phyloP scores from a whole-genome alignment of 2,113 vertebrate species.

The Sakesphorus luctuosus region DNA sequence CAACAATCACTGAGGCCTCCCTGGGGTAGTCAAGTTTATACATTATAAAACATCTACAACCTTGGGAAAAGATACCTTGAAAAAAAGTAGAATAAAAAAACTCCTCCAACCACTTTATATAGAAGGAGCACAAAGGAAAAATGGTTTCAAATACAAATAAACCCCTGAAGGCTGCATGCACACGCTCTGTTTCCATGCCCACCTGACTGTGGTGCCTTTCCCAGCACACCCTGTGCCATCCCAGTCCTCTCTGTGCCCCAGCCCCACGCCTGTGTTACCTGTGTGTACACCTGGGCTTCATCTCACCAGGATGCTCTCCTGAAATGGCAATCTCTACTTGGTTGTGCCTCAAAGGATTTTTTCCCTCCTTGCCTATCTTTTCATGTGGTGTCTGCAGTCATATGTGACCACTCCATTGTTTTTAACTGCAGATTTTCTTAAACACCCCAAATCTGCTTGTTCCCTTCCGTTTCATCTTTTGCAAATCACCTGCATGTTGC shows the following conservation, averaged over 20 bases:
- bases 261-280: rapidly evolving
- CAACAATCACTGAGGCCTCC: background rate
- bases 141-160: background rate
- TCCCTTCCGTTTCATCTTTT: background rate
- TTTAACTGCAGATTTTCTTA: background rate
- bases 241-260: rapidly evolving
- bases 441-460: background rate
- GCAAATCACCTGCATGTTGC: background rate
- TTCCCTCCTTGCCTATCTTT: background rate
- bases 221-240: background rate
- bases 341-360: background rate
- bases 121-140: background rate
- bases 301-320: rapidly evolving
- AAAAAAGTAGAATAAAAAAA: background rate
- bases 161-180: background rate
- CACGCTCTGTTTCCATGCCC: background rate
- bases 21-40: background rate
- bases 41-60: background rate
- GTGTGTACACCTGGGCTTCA: rapidly evolving
- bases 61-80: background rate
- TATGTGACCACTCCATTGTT: background rate
- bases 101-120: background rate
- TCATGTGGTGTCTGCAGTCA: background rate
- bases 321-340: background rate
- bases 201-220: background rate